Evolutionary conservation across 2,888 invertebrate genomes (phyloP).

Genomic region (Drosophila niveifrons): DNA sequence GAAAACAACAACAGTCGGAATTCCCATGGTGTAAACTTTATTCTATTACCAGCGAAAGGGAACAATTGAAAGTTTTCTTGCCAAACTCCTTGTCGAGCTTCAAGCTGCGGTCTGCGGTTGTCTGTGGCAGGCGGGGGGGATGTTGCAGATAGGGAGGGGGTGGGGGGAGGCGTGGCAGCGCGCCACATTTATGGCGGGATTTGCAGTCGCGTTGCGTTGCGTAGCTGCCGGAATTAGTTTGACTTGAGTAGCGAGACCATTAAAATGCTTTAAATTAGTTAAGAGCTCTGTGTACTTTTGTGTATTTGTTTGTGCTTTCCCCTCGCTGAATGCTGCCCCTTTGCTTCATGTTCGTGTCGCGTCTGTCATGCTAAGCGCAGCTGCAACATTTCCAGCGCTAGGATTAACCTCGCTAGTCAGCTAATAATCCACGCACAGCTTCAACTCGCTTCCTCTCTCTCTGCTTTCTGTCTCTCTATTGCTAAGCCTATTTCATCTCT

Average conservation of each 20-base stretch:
- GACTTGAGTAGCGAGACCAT: slow-evolving; percentile 48
- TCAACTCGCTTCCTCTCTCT: not conserved
- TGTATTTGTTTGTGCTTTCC: not conserved
- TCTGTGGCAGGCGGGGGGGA: not conserved
- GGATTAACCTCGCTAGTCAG: slow-evolving; percentile 1
- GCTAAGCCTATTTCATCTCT: too few relatives aligned
- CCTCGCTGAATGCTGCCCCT: not conserved
- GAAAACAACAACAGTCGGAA: slow-evolving; percentile 79
- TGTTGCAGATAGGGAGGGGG: not conserved
- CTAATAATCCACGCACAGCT: slow-evolving; percentile 7
- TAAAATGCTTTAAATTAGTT: slow-evolving; percentile 75
- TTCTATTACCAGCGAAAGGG: slow-evolving; percentile 66
- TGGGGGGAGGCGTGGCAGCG: slow-evolving; percentile 25
- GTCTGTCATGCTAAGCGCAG: slow-evolving; percentile 21
- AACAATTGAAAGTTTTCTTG: slow-evolving; percentile 73
- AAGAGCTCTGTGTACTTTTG: slow-evolving; percentile 5
- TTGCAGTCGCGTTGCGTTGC: slow-evolving; percentile 59
- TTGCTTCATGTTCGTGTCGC: not conserved
- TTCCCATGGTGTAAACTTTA: slow-evolving; percentile 80
- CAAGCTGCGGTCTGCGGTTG: slow-evolving; percentile 52
- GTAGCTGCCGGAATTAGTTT: slow-evolving; percentile 63
- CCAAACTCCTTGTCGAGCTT: slow-evolving; percentile 15
- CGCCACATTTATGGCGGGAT: slow-evolving; percentile 75
- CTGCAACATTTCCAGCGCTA: slow-evolving; percentile 13
- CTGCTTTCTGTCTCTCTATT: not conserved